Base-by-base conservation (phyloP, 2,797 vertebrate genomes). In the Champsocephalus gunnari region DNA sequence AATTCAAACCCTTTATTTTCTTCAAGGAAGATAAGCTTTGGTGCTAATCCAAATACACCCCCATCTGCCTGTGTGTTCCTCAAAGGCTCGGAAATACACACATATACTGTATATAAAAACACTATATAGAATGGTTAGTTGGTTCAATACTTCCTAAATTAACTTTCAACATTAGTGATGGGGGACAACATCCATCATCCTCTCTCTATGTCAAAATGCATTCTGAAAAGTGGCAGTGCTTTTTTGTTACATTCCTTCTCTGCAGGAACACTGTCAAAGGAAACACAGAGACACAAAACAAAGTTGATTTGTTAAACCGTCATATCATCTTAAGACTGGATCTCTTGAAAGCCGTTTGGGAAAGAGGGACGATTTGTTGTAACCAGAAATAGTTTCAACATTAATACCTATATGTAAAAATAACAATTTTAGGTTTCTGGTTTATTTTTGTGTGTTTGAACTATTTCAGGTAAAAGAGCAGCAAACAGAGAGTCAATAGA, bases 1-100 rank as follows among this genome's bases (percentile, higher is more conserved):
- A 24, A 47, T 62, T 77, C 21, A 34, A 58, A 50, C 78, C 13
- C 50, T 66, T 50, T 73, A 0, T 47, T 32, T 34, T 32, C 3
- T 71, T 68, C 44, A 5, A 65, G 19, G 32, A 59, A 57, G 24
- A 28, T 28, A 28, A 28, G 3, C 24, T 28, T 3, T 28, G 24
- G 24, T 28, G 34, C 34, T 34, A 34, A 7, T 34, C 7, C 34
- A 34, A 14, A 54, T 28, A 54, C 21, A 54, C 11, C 13, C 21
- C 3, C 6, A 28, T 28, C 34, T 53, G 34, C 17, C 38, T 61
- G 38, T 11, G 44, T 61, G 12, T 57, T 41, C n/a, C 32, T 14
- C 32, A 12, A 5, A 5, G 34, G 34, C 34, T 34, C 34, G 34
- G 3, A 28, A 3, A 28, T 28, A 28, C 24, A 3, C 34, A 34